These are phyloP conservation scores for Gallinago solitaria DNA, from an alignment of 2,797 vertebrate genomes.

Conservation along the genomic window DNA sequence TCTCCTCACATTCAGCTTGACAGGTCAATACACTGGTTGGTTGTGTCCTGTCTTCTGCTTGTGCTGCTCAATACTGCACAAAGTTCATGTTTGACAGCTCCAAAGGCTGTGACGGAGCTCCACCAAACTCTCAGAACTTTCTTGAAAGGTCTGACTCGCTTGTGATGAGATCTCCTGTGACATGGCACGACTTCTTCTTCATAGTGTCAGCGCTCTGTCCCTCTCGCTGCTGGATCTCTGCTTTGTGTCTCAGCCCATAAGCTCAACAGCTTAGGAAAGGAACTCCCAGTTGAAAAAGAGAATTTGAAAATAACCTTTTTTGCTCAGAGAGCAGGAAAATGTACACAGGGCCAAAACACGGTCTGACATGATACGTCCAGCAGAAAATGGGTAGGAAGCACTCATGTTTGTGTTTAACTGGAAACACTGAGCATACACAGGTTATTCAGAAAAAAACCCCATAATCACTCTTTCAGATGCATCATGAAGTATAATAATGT, in stretches of 20 bases:
- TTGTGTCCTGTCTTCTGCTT: not conserved
- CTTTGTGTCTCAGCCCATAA: not conserved
- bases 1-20: not conserved
- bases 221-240: not conserved
- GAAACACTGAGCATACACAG: not conserved
- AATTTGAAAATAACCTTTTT: not conserved
- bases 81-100: not conserved
- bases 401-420: not conserved
- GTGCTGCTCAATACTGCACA: not conserved
- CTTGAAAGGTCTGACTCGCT: not conserved
- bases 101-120: not conserved
- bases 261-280: constrained; percentile 1
- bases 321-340: not conserved
- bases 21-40: not conserved
- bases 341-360: not conserved
- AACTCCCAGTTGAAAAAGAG: constrained; percentile 18
- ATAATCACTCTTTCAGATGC: not conserved
- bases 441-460: not conserved
- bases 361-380: not conserved
- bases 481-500: not conserved
- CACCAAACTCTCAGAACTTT: not conserved
- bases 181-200: not conserved
- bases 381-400: not conserved
- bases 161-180: not conserved
- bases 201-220: not conserved